These are phyloP conservation scores for Rallus limicola DNA, from an alignment of 2,113 vertebrate genomes.

Conservation along the genomic window DNA sequence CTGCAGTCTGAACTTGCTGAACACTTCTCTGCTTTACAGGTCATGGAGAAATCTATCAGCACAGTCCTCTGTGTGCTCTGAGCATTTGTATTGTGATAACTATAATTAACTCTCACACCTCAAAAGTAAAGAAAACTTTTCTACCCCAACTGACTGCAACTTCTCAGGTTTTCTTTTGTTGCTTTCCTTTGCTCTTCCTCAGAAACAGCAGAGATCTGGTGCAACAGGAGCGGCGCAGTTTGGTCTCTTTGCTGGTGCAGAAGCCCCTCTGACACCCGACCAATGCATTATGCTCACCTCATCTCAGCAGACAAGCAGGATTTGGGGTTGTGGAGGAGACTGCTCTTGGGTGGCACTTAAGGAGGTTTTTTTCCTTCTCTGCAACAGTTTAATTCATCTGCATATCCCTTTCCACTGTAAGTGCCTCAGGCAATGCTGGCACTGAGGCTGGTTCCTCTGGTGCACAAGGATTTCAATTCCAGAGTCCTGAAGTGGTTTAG, in stretches of 20 bases:
- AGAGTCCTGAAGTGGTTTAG: neutral
- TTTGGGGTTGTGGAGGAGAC: neutral
- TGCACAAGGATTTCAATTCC: conserved; percentile 13
- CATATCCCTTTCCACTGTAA: neutral
- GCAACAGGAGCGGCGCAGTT: neutral
- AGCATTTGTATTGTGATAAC: neutral
- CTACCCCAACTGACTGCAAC: neutral
- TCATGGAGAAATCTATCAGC: neutral
- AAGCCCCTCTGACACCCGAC: neutral
- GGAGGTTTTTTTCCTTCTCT: neutral
- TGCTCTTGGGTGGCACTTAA: neutral
- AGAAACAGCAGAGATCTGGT: neutral
- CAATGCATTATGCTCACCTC: neutral
- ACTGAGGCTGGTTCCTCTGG: neutral
- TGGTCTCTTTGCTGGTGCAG: neutral
- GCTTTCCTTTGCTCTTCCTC: neutral
- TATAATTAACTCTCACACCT: neutral
- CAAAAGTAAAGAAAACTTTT: neutral
- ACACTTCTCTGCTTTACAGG: neutral
- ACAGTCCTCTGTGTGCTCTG: neutral
- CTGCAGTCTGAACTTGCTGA: neutral
- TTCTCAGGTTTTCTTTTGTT: neutral
- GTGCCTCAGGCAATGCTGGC: conserved; percentile 20
- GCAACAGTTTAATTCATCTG: neutral
- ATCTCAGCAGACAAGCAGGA: rapidly evolving